Conservation (phyloP, 2,797 vertebrate species). For the Cyclura pinguis region DNA sequence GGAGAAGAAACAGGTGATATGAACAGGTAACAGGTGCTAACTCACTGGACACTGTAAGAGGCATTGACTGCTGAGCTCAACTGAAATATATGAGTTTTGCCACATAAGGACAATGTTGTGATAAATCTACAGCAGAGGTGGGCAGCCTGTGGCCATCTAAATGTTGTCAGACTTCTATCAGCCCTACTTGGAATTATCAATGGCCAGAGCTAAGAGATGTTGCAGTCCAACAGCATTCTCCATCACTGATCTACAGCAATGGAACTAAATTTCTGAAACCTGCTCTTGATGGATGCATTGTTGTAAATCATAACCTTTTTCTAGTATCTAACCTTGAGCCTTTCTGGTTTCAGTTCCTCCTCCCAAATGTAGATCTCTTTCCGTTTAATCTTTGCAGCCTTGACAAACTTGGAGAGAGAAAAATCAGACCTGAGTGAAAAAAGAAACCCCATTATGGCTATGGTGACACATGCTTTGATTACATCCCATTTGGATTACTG, state of each 20-base stretch:
- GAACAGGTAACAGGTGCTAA: too few relatives aligned
- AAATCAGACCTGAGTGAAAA: constrained; percentile 31
- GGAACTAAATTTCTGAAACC: not conserved
- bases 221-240: not conserved
- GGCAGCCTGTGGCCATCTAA: not conserved
- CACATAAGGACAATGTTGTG: not conserved
- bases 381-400: not conserved
- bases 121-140: not conserved
- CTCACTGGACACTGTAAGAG: not conserved
- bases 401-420: constrained; percentile 29
- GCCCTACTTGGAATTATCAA: not conserved
- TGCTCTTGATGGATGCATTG: not conserved
- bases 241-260: not conserved
- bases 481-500: too few relatives aligned
- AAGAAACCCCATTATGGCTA: not conserved
- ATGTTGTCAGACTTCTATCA: not conserved
- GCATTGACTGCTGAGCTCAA: not conserved
- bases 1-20: too few relatives aligned
- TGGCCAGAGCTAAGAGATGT: too few relatives aligned
- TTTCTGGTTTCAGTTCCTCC: not conserved
- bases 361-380: not conserved
- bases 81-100: not conserved
- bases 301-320: not conserved
- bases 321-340: constrained; percentile 38
- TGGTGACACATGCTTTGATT: too few relatives aligned